A percentile compares a stretch with the other conserved stretches of the same genome.
Conservation (phyloP, 2,888 invertebrate genomes). For the Mesorhabditis spiculigera region DNA sequence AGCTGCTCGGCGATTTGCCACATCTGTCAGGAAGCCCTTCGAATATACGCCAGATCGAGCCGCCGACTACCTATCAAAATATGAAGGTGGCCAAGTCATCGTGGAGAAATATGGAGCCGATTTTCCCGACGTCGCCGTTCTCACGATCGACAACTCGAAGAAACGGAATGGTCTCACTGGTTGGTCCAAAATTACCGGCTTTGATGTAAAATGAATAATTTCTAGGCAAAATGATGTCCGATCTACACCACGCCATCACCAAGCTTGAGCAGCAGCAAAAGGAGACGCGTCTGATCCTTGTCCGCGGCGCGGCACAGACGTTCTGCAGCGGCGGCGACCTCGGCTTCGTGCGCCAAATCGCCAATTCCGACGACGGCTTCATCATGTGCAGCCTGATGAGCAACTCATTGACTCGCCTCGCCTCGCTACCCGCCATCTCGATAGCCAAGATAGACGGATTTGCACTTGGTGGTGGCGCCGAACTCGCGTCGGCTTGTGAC, state of each 20-base stretch:
- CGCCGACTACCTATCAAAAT: not conserved
- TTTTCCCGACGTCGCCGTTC: not conserved
- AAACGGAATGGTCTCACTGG: not conserved
- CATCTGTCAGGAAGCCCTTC: not conserved
- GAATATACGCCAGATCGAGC: not conserved
- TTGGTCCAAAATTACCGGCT: not conserved
- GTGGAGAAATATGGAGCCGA: not conserved
- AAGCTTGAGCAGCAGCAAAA: not conserved
- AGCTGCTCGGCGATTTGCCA: not conserved
- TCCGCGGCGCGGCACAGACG: constrained; percentile 61
- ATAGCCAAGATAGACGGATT: constrained; percentile 13
- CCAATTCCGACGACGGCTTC: constrained; percentile 57
- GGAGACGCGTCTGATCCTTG: constrained; percentile 60
- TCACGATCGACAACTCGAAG: not conserved
- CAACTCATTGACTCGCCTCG: constrained; percentile 54
- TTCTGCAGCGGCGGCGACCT: constrained; percentile 67
- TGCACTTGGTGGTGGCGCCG: constrained; percentile 4
- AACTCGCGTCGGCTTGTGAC: not conserved
- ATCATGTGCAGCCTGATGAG: constrained; percentile 64
- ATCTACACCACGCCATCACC: not conserved
- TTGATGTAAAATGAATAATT: too few species aligned
- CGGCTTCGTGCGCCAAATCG: constrained; percentile 58
- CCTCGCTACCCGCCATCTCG: constrained; percentile 62
- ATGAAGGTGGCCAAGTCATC: not conserved
- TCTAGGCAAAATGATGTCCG: not conserved